phyloP scores from a whole-genome alignment of 2,888 invertebrate genomes.

The Euzetes globulus region DNA sequence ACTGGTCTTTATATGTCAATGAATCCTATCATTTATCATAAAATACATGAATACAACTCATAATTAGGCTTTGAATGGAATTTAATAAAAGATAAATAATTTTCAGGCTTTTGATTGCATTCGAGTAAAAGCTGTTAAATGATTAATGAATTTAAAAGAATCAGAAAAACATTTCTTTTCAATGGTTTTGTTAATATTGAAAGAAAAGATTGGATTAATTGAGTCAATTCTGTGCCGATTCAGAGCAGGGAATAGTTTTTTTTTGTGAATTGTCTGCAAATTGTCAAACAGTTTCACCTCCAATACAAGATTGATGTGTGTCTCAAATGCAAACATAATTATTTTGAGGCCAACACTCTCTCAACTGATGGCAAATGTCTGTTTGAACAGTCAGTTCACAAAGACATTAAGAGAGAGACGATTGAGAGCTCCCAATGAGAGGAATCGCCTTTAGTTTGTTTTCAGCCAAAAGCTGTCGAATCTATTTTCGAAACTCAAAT shows the following conservation, averaged over 20 bases:
- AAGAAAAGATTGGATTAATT: background rate
- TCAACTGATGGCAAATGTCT: background rate
- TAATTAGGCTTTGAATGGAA: background rate
- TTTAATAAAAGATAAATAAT: background rate
- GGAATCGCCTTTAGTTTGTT: background rate
- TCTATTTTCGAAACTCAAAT: constrained; percentile 15
- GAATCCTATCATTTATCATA: background rate
- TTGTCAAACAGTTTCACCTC: background rate
- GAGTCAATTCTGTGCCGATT: background rate
- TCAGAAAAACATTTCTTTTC: background rate
- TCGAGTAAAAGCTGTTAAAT: background rate
- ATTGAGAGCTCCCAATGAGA: background rate
- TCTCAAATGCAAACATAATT: constrained; percentile 24
- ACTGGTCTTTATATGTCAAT: background rate
- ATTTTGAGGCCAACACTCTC: constrained; percentile 25
- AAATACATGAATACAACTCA: background rate
- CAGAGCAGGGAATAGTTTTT: background rate
- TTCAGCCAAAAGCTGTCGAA: constrained; percentile 8
- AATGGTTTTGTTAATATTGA: background rate
- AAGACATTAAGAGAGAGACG: background rate
- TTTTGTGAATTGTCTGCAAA: background rate
- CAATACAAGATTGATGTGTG: constrained; percentile 20
- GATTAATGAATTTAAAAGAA: constrained; percentile 1
- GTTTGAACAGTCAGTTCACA: constrained; percentile 20
- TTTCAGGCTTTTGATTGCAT: background rate